Conservation (phyloP, 2,888 invertebrate species). For the Lasioglossum marginatum region DNA sequence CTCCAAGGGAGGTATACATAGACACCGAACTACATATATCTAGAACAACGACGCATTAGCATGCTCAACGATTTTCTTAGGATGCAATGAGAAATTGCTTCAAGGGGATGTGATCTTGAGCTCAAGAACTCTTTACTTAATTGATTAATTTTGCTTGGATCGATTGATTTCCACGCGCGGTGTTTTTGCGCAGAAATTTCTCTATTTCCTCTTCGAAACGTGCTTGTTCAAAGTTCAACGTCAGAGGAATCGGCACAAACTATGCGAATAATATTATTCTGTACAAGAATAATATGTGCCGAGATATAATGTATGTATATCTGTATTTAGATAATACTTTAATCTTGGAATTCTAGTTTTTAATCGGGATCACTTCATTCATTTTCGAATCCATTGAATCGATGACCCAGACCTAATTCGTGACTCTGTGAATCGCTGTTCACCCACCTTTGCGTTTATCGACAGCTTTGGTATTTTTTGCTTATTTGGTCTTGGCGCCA, state of each 20-base stretch:
- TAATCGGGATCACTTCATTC: neutral
- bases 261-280: neutral
- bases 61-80: neutral
- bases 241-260: neutral
- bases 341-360: neutral
- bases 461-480: neutral
- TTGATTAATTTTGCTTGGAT: neutral
- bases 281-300: neutral
- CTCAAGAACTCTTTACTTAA: neutral
- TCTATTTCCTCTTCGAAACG: neutral
- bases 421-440: neutral
- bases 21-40: conserved; percentile 1
- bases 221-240: neutral
- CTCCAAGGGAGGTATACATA: neutral
- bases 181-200: neutral
- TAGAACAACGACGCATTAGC: neutral
- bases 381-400: neutral
- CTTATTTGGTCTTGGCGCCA: neutral
- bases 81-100: neutral
- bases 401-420: conserved; percentile 10
- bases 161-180: neutral
- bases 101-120: neutral
- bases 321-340: neutral
- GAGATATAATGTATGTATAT: neutral
- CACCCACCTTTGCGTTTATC: neutral